Evolutionary conservation across 2,888 invertebrate species (phyloP).

Genomic region (Rhynchonema sp.): DNA sequence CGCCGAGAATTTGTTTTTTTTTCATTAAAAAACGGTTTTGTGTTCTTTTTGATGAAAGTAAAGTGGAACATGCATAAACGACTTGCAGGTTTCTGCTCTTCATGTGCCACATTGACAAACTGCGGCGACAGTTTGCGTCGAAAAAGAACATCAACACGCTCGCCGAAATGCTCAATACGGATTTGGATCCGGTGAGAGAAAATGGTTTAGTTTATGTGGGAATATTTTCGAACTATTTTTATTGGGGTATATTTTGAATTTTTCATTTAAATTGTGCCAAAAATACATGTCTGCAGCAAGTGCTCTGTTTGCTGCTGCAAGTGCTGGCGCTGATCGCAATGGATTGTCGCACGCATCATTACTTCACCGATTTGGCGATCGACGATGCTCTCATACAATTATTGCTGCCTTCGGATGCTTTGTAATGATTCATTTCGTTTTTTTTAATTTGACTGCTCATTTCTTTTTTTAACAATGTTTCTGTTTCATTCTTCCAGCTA

Average conservation of each 20-base stretch:
- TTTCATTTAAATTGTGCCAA: background rate
- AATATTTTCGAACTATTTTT: background rate
- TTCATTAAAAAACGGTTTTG: background rate
- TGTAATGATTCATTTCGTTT: constrained; percentile 16
- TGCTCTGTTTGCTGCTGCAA: constrained; percentile 43
- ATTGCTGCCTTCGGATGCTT: constrained; percentile 45
- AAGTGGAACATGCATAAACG: no score
- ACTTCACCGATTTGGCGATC: constrained; percentile 40
- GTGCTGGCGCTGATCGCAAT: constrained; percentile 41
- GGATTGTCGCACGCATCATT: constrained; percentile 39
- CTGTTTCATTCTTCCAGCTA: constrained; percentile 36
- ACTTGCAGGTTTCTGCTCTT: constrained; percentile 39
- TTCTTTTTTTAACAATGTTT: no score
- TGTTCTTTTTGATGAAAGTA: no score
- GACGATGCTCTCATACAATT: constrained; percentile 42
- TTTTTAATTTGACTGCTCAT: background rate
- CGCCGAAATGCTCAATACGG: constrained; percentile 42
- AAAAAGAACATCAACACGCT: constrained; percentile 41
- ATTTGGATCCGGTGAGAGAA: constrained; percentile 41
- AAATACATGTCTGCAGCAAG: constrained; percentile 34
- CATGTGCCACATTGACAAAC: constrained; percentile 39
- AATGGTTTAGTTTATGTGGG: background rate
- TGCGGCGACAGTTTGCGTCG: constrained; percentile 38
- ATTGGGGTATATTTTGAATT: background rate
- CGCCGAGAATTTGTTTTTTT: background rate